Evolutionary conservation across 1,140 invertebrate genomes (phyloP), one percentile per base, ranked within the genome.

Genomic region (Helicoverpa zea): DNA sequence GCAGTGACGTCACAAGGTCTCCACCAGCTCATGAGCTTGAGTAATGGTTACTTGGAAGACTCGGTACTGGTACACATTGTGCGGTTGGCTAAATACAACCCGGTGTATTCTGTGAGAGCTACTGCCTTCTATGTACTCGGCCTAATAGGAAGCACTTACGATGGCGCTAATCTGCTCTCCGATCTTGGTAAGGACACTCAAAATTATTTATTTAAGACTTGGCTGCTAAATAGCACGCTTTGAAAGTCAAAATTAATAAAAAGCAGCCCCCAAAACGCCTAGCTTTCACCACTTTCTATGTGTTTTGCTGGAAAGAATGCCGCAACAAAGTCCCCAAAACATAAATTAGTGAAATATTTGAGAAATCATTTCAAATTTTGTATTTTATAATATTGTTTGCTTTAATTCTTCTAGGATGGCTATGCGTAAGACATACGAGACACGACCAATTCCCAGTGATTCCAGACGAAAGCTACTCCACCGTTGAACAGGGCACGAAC

Each of bases 91-190:
- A 97, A 97, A 86, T 96, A 96, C 64, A 97, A 97, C 92, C 96
- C 96, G 11, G 97, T 99, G 49, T 98, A 98, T 90, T 98, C 98
- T 0, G 96, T 99, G 23, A 96, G 98, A 78, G 98, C 98, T 0
- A 99, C 98, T 2, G 98, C 98, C 2, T 98, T 98, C 93, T 99
- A 98, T 92, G 96, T 97, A 7, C 95, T 99, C 5, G 97, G 98
- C 70, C 95, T 99, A 0, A 96, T 99, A 23, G 97, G 97, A 1
- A 97, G 97, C 30, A 99, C 98, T 0, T 96, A 96, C 79, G 96
- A 97, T 79, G 98, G 98, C 2, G 97, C 97, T 7, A 97, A 98
- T 89, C 88, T 96, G 59, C 93, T 99, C 0, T 95, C 96, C 13
- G 96, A 97, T 86, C 95, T 97, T 88, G 97, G 96, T 97, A 91